Evolutionary conservation across 1,140 invertebrate genomes (phyloP), one percentile per base, ranked within the genome.

Genomic region (Orchesella cincta): DNA sequence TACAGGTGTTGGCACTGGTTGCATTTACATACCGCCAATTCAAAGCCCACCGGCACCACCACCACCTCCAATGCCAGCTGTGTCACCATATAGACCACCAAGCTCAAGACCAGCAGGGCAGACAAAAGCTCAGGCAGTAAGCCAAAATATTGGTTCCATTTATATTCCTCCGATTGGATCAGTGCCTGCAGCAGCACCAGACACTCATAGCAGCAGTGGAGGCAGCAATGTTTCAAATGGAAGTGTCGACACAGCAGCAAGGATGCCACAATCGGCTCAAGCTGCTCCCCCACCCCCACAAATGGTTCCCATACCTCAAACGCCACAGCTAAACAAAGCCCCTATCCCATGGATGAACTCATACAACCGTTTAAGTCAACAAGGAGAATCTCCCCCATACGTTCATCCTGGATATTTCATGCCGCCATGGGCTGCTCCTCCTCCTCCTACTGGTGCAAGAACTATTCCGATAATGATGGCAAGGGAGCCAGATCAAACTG

Each of bases 261-360:
- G 57, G 18, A 33, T 33, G 8, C 64, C 31, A 70, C 26, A 39
- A 33, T 52, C 78, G 23, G 73, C 76, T 23, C 67, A 28, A 76
- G 71, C 1, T 33, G 39, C 64, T 35, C 57, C 35, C 26, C 26
- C 35, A 36, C 26, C 26, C 23, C 64, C 51, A 35, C 76, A 72
- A 73, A 75, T 78, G 20, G 72, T 81, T 12, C 29, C 76, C n/a
- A 74, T 81, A 14, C 79, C 82, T 23, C 39, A 62, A 35, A 67
- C 81, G 26, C 82, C 83, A 16, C 34, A 86, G 82, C 84, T 88
- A 23, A 84, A 86, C 12, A 89, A 89, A 81, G 87, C 88, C 0
- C 89, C 89, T 0, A 88, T 88, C 3, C 89, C 89, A 1, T 90
- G 89, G 89, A 85, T 90, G 82, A 87, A 87, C 64, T 83, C 81